Conservation (phyloP, 2,888 invertebrate species). For the Ischnus inquisitorius region DNA sequence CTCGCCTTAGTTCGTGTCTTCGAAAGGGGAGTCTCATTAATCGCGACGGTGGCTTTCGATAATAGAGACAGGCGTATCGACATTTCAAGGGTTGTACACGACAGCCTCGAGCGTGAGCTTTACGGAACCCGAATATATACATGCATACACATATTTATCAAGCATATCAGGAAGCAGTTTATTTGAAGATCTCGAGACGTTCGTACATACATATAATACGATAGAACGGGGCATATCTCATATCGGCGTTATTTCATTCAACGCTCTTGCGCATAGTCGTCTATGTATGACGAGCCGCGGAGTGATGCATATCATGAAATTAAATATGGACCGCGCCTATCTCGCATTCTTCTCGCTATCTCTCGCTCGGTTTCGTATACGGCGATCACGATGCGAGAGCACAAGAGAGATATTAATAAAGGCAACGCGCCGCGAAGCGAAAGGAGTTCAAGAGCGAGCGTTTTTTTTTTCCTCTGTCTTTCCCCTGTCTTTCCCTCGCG, state of each 20-base stretch:
- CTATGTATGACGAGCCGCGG: slow-evolving; percentile 13
- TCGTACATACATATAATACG: slow-evolving; percentile 13
- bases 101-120: no score
- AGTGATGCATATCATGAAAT: slow-evolving; percentile 72
- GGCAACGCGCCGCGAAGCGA: slow-evolving; percentile 62
- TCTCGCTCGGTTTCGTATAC: slow-evolving; percentile 20
- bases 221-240: slow-evolving; percentile 40
- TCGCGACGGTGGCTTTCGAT: no score
- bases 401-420: slow-evolving; percentile 51
- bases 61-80: no score
- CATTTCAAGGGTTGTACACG: no score
- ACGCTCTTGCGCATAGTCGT: slow-evolving; percentile 20
- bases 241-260: slow-evolving; percentile 41
- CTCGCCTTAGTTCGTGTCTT: no score
- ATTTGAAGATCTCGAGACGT: slow-evolving; percentile 12
- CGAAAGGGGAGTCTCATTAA: no score
- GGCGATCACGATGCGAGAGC: slow-evolving; percentile 29
- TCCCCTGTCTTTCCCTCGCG: slow-evolving; percentile 7
- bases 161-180: slow-evolving; percentile 37
- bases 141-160: not conserved
- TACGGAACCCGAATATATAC: not conserved
- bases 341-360: slow-evolving; percentile 52
- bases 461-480: slow-evolving; percentile 15
- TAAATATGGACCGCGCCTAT: slow-evolving; percentile 73
- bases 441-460: slow-evolving; percentile 61